Evolutionary conservation across 2,888 invertebrate genomes (phyloP).

Genomic region (Trachelus troglodyta): DNA sequence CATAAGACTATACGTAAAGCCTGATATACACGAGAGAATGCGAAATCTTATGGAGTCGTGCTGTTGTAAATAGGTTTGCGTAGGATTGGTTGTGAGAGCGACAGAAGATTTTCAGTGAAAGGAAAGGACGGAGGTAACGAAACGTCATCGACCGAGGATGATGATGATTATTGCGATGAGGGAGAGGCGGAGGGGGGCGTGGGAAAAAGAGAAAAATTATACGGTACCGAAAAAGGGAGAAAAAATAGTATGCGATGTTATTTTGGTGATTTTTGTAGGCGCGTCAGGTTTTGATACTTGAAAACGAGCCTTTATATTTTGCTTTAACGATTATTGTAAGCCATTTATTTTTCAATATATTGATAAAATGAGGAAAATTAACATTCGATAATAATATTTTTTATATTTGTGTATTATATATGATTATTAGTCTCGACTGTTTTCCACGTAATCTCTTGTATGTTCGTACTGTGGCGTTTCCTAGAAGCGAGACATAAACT

Average conservation of each 20-base stretch:
- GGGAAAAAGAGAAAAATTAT: background rate
- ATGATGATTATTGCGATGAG: background rate
- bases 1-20: background rate
- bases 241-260: background rate
- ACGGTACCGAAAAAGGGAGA: background rate
- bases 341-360: background rate
- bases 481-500: background rate
- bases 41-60: conserved; percentile 19
- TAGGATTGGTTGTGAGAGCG: background rate
- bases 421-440: background rate
- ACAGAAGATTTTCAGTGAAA: background rate
- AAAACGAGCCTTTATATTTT: background rate
- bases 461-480: background rate
- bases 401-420: background rate
- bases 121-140: background rate
- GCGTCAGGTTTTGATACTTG: background rate
- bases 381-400: background rate
- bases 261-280: background rate
- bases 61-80: background rate
- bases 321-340: background rate
- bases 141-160: background rate
- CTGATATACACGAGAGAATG: background rate
- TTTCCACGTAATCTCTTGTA: background rate
- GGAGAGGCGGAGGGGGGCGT: background rate
- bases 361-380: background rate